phyloP scores from a whole-genome alignment of 1,140 invertebrate genomes.

The Scaptomyza pallida region DNA sequence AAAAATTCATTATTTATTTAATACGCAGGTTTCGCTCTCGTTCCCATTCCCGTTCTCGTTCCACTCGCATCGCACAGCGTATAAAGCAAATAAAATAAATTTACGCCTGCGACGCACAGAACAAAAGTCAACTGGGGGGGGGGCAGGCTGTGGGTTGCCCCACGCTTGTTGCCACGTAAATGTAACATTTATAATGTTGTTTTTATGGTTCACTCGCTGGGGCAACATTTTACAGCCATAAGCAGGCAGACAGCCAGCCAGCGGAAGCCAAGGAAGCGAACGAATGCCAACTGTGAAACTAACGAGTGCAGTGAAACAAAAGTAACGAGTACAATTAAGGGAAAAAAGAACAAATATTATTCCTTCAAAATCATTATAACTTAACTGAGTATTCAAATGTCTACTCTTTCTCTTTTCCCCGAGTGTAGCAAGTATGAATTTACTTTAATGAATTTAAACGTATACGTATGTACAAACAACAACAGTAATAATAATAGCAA shows the following conservation, averaged over 20 bases:
- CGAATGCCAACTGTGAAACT: background rate
- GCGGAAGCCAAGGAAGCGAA: conserved; percentile 1
- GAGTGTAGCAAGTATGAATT: conserved; percentile 2
- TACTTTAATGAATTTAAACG: conserved; percentile 49
- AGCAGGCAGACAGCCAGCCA: conserved; percentile 5
- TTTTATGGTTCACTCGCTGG: conserved; percentile 70
- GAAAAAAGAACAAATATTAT: background rate
- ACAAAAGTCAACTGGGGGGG: conserved; percentile 66
- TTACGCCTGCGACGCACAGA: conserved; percentile 65
- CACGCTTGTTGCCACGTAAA: conserved; percentile 61
- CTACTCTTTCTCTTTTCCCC: background rate
- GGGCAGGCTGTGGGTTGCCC: background rate
- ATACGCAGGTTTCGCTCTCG: conserved; percentile 62
- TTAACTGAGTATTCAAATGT: too few relatives aligned
- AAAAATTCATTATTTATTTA: conserved; percentile 83
- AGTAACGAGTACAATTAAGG: background rate
- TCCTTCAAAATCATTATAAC: too few relatives aligned
- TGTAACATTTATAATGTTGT: conserved; percentile 80
- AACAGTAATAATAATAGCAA: background rate
- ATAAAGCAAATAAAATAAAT: conserved; percentile 79
- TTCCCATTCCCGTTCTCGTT: background rate
- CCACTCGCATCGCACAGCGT: conserved; percentile 15
- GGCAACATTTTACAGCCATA: conserved; percentile 40
- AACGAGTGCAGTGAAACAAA: conserved; percentile 9
- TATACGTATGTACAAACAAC: conserved; percentile 27